Base-by-base conservation (phyloP, 2,113 vertebrate genomes). In the Alosa alosa region DNA sequence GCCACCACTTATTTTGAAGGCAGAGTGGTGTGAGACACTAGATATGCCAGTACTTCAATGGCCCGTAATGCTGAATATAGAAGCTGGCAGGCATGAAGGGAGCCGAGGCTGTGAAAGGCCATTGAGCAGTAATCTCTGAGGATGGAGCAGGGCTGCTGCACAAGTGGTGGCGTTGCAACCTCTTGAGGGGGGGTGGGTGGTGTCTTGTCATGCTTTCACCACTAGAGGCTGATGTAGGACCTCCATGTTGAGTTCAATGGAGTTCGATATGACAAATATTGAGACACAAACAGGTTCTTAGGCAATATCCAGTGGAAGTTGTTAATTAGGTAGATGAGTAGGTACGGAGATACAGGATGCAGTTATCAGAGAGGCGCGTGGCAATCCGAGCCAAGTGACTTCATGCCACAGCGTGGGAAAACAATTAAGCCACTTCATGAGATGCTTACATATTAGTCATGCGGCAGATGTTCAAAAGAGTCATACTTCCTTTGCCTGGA, bases 41-140 rank as follows among this genome's bases (percentile, higher is more conserved):
- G 94, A 95, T 95, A 95, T 93, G 93, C 90, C 89, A 86, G 64
- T 82, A 92, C 94, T 93, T 95, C 93, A 92, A 93, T 94, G 92
- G 91, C 91, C 94, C 91, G 92, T 91, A 87, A 87, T 84, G 91
- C 94, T 94, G 89, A 92, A 94, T 94, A 93, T 94, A 94, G 94
- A 95, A 91, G 86, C 89, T 92, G 92, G 89, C 90, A 90, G 91
- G 83, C 84, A 88, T 88, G 86, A 83, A 86, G 91, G 88, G 85
- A 85, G 83, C 82, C 81, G 86, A 86, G 88, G 88, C 86, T 85
- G 45, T 89, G 84, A 89, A 88, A 90, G 90, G 89, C 72, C 57
- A 50, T 15, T 83, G 86, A 89, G 9, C 85, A 83, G 45, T 68
- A 78, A 78, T 78, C 72, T 78, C 72, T 78, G 72, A 41, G 72